Base-by-base conservation (phyloP, 1,140 invertebrate species). In the Lysiphlebus fabarum region DNA sequence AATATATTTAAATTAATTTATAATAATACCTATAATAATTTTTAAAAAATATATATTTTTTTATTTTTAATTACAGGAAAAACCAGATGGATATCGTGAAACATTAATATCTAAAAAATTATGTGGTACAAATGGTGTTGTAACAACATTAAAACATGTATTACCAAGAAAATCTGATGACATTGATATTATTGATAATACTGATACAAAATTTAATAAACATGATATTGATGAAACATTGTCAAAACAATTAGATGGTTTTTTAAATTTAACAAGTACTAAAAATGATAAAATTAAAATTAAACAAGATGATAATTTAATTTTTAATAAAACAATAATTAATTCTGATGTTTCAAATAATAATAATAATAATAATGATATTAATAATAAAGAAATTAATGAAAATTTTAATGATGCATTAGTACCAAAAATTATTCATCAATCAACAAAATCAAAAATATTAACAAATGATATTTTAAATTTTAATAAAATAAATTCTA, bases 71-170 rank as follows among this genome's bases (percentile, higher is more conserved):
- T 12, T 37, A 11, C 50, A 73, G 73, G 65, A 70, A 43, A 62
- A 55, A 53, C 49, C 62, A 48, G 58, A 70, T 45, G 4, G 53
- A 45, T 65, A 54, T 7, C 62, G 64, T 14, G 49, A 51, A 6
- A 6, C 34, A 4, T 7, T 26, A 26, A 26, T 26, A 2, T 26
- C 17, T 4, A 63, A 65, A 48, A 63, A 68, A 41, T 70, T 66
- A 65, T 55, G 44, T 45, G 12, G 62, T 49, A n/a, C 61, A 34
- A 61, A 63, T 61, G 63, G 67, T 42, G 66, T 56, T 50, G 67
- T 75, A 51, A 65, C 67, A 55, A 68, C 67, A 33, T 14, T 75
- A 6, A 69, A 56, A 43, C 58, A 68, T 36, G 70, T 73, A 62
- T 61, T 54, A 37, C 64, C 66, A 42, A 60, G 66, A 12, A 73